phyloP scores from a whole-genome alignment of 2,888 invertebrate species.

The Zeuzera pyrina region DNA sequence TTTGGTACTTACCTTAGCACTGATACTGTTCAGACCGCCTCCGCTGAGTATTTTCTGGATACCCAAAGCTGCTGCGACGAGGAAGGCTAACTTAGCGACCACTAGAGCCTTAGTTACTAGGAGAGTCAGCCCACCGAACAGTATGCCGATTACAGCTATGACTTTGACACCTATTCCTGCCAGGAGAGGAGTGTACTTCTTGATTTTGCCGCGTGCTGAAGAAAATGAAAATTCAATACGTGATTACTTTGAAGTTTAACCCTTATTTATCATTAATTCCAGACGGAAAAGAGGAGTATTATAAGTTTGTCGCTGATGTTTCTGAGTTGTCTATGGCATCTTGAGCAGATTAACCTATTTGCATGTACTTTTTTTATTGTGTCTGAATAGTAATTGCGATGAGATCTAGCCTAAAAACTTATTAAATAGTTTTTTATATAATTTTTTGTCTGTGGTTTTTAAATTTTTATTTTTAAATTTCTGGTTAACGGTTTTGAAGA shows the following conservation, averaged over 20 bases:
- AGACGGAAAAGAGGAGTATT: background rate
- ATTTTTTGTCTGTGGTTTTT: no score
- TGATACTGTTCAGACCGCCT: conserved; percentile 53
- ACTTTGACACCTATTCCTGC: conserved; percentile 81
- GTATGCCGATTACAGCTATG: conserved; percentile 78
- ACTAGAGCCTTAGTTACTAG: conserved; percentile 84
- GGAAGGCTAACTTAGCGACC: conserved; percentile 83
- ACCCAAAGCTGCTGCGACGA: conserved; percentile 80
- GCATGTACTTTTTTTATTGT: no score
- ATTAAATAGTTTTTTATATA: no score
- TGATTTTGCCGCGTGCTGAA: conserved; percentile 82
- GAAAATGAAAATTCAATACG: no score
- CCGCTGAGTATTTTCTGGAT: conserved; percentile 78
- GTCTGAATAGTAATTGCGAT: no score
- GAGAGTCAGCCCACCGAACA: conserved; percentile 80
- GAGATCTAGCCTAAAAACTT: no score
- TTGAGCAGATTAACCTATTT: no score
- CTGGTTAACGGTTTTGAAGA: no score
- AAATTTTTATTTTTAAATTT: no score
- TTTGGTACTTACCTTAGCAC: conserved; percentile 46
- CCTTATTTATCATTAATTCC: background rate
- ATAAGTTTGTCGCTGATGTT: no score
- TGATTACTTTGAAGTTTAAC: background rate
- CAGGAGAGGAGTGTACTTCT: conserved; percentile 80
- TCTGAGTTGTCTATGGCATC: no score